Percentiles rank a stretch among this genome's conserved stretches.
Evolutionary conservation across 1,140 invertebrate genomes (phyloP).

Genomic region (Meloidogyne exigua): DNA sequence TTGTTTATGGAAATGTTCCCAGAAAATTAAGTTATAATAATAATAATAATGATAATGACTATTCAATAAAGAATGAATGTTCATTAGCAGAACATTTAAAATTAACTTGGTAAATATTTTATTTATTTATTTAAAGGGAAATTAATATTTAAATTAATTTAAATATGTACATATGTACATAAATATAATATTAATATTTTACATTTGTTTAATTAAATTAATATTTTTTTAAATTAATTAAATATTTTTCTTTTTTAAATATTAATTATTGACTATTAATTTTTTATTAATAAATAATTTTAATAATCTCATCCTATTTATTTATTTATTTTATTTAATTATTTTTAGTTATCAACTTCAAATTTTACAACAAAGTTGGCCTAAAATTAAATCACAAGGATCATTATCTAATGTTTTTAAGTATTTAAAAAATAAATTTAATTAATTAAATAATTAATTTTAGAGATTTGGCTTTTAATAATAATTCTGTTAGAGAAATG

Average conservation of each 20-base stretch:
- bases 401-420: constrained; percentile 34
- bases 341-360: constrained; percentile 47
- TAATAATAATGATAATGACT: not conserved
- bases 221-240: too few species aligned
- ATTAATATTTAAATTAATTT: too few species aligned
- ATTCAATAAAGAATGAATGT: not conserved
- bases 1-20: not conserved
- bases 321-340: too few species aligned
- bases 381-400: constrained; percentile 39
- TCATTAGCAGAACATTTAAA: constrained; percentile 1
- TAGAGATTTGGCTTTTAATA: constrained; percentile 39
- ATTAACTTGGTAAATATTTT: not conserved
- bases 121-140: too few species aligned
- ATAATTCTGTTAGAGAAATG: constrained; percentile 40
- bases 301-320: too few species aligned
- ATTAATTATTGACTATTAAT: too few species aligned
- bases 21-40: constrained; percentile 2
- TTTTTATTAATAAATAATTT: too few species aligned
- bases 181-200: too few species aligned
- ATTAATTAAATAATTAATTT: constrained; percentile 21
- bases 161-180: too few species aligned
- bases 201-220: too few species aligned
- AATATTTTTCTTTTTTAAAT: too few species aligned
- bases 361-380: constrained; percentile 52
- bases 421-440: not conserved